These are phyloP conservation scores for Zalophus californianus DNA, from an alignment of 2,797 vertebrate genomes.

Conservation along the genomic window DNA sequence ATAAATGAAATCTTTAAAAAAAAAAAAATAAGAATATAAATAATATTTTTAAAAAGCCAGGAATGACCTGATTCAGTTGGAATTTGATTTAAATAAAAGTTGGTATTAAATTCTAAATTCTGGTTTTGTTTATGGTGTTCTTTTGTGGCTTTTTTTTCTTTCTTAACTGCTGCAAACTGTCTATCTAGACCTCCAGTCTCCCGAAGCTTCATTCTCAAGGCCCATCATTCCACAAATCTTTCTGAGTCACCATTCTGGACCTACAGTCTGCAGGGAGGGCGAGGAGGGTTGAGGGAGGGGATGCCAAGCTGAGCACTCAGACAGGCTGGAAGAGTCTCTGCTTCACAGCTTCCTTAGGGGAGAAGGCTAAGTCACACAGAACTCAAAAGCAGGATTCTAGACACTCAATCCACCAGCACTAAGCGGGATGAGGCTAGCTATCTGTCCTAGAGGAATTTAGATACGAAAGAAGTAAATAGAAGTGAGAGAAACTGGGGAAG, in stretches of 20 bases:
- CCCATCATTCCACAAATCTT: background rate
- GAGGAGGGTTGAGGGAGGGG: rapidly evolving
- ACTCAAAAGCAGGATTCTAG: background rate
- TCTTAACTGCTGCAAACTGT: background rate
- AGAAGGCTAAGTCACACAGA: background rate
- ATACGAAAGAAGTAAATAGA: slow-evolving; percentile 54
- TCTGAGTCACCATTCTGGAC: background rate
- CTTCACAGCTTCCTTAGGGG: background rate
- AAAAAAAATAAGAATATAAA: background rate
- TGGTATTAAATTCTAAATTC: background rate
- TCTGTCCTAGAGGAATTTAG: slow-evolving; percentile 60
- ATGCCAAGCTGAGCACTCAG: background rate
- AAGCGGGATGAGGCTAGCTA: background rate
- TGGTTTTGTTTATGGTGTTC: background rate
- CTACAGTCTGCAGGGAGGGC: background rate
- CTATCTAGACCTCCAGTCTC: background rate
- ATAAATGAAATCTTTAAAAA: background rate
- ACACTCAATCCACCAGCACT: background rate
- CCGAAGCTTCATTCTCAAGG: background rate
- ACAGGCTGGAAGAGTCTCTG: background rate
- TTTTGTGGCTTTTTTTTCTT: background rate
- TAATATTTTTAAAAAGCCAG: background rate
- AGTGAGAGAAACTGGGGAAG: slow-evolving; percentile 2
- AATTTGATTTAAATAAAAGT: background rate
- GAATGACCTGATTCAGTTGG: background rate